Evolutionary conservation across 2,113 vertebrate genomes (phyloP).

Genomic region (Odocoileus hemionus): DNA sequence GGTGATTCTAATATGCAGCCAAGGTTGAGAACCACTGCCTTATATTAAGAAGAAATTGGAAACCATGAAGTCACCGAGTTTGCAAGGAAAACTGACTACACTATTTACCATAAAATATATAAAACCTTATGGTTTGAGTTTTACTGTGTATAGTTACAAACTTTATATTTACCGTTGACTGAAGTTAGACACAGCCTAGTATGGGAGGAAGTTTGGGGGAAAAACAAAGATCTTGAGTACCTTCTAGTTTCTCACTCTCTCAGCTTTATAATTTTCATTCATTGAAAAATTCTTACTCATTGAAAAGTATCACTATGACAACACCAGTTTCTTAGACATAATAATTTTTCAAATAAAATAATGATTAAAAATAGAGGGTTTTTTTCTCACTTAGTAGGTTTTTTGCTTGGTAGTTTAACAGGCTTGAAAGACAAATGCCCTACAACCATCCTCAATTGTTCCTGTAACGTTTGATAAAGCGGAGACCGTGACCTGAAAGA

Average conservation of each 20-base stretch:
- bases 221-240: neutral
- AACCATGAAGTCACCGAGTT: slow-evolving; percentile 23
- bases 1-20: slow-evolving; percentile 10
- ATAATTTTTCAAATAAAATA: neutral
- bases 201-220: neutral
- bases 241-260: neutral
- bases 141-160: slow-evolving; percentile 11
- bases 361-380: neutral
- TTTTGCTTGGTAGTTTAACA: neutral
- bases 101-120: slow-evolving; percentile 15
- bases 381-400: neutral
- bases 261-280: neutral
- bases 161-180: neutral
- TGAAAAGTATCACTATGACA: neutral
- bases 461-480: neutral
- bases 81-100: neutral
- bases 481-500: neutral
- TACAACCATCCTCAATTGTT: neutral
- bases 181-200: neutral
- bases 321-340: neutral
- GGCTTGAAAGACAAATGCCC: neutral
- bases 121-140: neutral
- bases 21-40: neutral
- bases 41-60: neutral
- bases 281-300: neutral